Base-by-base conservation (phyloP, 2,113 vertebrate genomes). In the Scophthalmus maximus region DNA sequence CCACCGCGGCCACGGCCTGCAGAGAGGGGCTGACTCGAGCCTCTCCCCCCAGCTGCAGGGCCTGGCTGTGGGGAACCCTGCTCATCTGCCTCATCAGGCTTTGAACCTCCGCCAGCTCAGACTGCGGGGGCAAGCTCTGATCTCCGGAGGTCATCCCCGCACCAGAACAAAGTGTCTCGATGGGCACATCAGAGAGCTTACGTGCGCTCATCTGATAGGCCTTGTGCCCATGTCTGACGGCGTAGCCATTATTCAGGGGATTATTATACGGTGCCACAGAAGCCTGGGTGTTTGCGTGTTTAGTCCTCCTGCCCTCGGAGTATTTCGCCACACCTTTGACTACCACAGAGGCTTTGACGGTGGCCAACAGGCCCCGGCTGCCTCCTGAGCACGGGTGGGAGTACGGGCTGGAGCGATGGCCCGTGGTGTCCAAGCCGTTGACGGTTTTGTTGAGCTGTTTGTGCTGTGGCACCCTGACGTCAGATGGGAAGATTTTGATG, bases 401-500 rank as follows among this genome's bases (percentile, higher is more conserved):
- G 82, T 96, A 98, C 42, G 95, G 94, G 85, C 94, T 95, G 72
- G 94, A 96, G 77, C 93, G 90, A 40, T 94, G 96, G 72, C 95
- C 95, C 0, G 95, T 95, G 47, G 97, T 98, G 93, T 99, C 97
- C 5, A 98, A 94, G 81, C 97, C 97, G 0, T 99, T 99, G 80
- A 99, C 93, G 0, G 96, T 98, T 90, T 96, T 95, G 93, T 94
- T 93, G 36, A 98, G 94, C 91, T 98, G 97, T 89, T 98, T 99
- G 92, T 98, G 97, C 88, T 99, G 97, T 0, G 98, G 98, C 81
- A 99, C 98, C 15, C 96, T 95, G 78, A 99, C 93, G 78, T 97
- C 97, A 73, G 95, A 94, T 52, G 96, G 96, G 89, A 99, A 98
- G 93, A 99, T 99, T 94, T 97, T 98, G 94, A 99, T 97, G 92